A percentile compares a stretch with the other conserved stretches of the same genome.
phyloP scores from a whole-genome alignment of 1,140 invertebrate species.

The Pollicipes pollicipes region DNA sequence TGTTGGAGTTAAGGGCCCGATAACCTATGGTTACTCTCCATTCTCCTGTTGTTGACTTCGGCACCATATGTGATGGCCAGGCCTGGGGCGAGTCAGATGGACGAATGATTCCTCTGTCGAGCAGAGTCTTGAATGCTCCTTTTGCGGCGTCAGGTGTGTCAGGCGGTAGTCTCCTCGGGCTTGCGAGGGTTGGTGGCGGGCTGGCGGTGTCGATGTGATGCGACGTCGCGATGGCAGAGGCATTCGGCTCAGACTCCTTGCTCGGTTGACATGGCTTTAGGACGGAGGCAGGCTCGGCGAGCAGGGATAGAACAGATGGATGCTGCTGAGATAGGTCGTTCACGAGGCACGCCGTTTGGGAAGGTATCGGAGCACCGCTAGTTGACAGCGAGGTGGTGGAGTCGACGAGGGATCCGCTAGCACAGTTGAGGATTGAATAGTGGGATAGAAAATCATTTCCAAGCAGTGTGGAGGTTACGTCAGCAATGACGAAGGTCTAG shows the following conservation, averaged over 20 bases:
- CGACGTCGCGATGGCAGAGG: background rate
- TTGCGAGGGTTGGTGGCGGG: background rate
- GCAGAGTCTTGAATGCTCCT: slow-evolving; percentile 16
- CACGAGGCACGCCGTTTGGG: background rate
- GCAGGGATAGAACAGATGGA: background rate
- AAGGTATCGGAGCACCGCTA: background rate
- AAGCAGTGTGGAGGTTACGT: background rate
- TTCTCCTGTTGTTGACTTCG: background rate
- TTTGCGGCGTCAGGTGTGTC: background rate
- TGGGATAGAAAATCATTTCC: background rate
- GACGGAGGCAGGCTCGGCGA: background rate
- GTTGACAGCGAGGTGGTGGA: background rate
- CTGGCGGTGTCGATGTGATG: background rate
- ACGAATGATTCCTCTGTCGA: slow-evolving; percentile 7
- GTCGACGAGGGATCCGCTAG: background rate
- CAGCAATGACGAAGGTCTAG: background rate
- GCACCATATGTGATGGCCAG: background rate
- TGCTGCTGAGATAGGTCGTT: background rate
- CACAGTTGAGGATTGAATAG: background rate
- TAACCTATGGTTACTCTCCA: background rate
- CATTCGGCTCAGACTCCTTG: too few species aligned
- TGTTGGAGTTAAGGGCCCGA: background rate
- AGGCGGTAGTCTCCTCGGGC: background rate
- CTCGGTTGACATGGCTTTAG: too few species aligned
- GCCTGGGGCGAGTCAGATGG: background rate